These are phyloP conservation scores for Prinia subflava DNA, from an alignment of 2,113 vertebrate species.

Conservation along the genomic window DNA sequence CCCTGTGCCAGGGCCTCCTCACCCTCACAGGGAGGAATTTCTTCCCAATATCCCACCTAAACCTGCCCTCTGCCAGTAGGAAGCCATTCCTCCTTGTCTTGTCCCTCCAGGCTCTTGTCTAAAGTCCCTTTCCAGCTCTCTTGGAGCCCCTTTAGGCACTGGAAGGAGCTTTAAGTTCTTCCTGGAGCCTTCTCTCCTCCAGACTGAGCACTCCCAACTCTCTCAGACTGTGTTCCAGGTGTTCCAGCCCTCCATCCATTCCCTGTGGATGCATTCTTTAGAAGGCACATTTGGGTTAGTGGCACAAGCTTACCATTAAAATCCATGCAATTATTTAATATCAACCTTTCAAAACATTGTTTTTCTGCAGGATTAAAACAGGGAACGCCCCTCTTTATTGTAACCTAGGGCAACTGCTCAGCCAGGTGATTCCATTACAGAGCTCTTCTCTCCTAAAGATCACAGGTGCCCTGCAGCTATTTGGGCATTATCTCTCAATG, in stretches of 20 bases:
- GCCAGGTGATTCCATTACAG: not conserved
- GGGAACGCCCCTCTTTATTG: not conserved
- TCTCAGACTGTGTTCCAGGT: not conserved
- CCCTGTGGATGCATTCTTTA: not conserved
- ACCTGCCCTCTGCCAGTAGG: not conserved
- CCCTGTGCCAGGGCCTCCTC: rapidly evolving
- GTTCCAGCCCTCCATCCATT: not conserved
- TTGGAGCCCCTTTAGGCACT: not conserved
- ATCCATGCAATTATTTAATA: not conserved
- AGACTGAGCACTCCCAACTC: not conserved
- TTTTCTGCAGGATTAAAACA: not conserved
- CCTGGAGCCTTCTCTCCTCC: not conserved
- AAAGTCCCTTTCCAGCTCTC: not conserved
- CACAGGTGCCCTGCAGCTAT: not conserved
- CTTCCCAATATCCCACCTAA: not conserved
- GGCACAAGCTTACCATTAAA: not conserved
- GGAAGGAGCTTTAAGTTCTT: not conserved
- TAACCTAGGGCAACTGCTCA: not conserved
- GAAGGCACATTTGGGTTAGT: rapidly evolving
- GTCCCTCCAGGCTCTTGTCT: not conserved
- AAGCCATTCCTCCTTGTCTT: not conserved
- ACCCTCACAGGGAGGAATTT: not conserved
- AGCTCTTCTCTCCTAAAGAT: not conserved
- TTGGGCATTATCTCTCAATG: not conserved
- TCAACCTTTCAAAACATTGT: not conserved